Percentiles rank a stretch among this genome's conserved stretches.
phyloP scores from a whole-genome alignment of 2,888 invertebrate species.

The Melanotus villosus region DNA sequence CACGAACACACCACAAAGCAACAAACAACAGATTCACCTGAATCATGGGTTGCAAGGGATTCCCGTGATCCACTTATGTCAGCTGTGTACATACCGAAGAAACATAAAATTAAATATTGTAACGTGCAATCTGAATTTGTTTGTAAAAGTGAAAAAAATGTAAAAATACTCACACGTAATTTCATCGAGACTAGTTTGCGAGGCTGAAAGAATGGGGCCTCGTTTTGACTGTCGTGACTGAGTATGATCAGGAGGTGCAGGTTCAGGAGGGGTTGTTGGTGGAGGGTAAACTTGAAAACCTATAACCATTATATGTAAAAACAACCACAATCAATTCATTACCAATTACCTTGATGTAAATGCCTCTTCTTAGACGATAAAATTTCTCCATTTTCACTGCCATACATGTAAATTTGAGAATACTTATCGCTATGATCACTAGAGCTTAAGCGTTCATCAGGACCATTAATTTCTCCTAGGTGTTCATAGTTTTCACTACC shows the following conservation, averaged over 20 bases:
- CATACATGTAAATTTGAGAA: constrained; percentile 75
- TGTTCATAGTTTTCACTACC: constrained; percentile 79
- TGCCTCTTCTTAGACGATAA: constrained; percentile 58
- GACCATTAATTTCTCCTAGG: constrained; percentile 73
- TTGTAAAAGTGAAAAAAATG: not conserved
- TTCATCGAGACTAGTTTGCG: constrained; percentile 77
- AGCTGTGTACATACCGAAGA: constrained; percentile 67
- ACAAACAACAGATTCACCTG: constrained; percentile 73
- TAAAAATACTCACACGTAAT: constrained; percentile 72
- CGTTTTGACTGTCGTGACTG: constrained; percentile 70
- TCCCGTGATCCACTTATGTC: constrained; percentile 87
- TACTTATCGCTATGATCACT: constrained; percentile 81
- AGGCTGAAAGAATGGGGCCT: constrained; percentile 69
- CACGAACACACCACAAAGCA: constrained; percentile 29
- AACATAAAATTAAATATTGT: constrained; percentile 20
- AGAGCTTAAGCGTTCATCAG: constrained; percentile 72
- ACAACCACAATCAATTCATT: not conserved
- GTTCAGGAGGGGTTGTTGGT: constrained; percentile 88
- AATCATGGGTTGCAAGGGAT: constrained; percentile 84
- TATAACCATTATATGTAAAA: constrained; percentile 57
- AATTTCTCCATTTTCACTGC: constrained; percentile 71
- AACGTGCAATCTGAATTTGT: not conserved
- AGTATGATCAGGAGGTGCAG: constrained; percentile 84
- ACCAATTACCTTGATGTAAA: constrained; percentile 53
- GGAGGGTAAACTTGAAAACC: constrained; percentile 89